Conservation (phyloP, 2,797 vertebrate genomes). For the Hydrophis major region DNA sequence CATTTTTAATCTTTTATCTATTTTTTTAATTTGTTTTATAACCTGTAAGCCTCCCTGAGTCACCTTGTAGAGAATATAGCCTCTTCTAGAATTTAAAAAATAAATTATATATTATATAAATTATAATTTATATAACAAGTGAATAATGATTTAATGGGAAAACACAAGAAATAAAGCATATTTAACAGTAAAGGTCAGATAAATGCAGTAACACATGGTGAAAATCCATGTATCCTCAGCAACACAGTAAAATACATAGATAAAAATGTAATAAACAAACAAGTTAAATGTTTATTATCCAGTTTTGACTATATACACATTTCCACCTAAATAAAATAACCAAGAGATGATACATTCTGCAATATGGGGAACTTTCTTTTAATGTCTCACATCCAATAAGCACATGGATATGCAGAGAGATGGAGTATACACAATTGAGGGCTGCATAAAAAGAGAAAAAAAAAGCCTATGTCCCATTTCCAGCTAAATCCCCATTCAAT, state of each 20-base stretch:
- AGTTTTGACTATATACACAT: not conserved
- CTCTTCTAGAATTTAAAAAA: too few species aligned
- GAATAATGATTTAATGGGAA: too few species aligned
- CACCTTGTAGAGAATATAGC: not conserved
- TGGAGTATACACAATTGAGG: slow-evolving; percentile 26
- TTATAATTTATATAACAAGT: too few species aligned
- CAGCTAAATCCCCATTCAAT: slow-evolving; percentile 75
- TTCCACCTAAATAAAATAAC: not conserved
- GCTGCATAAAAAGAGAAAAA: slow-evolving; percentile 15
- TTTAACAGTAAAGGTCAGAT: too few species aligned
- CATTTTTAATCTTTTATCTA: not conserved
- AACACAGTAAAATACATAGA: too few species aligned
- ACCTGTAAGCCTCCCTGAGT: not conserved
- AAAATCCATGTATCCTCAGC: too few species aligned
- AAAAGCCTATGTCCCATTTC: slow-evolving; percentile 67
- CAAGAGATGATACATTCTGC: slow-evolving; percentile 31
- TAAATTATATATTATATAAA: too few species aligned
- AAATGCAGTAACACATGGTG: too few species aligned
- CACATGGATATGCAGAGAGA: not conserved
- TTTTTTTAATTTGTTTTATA: not conserved
- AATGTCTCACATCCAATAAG: fast-evolving
- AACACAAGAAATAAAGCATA: too few species aligned
- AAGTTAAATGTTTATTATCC: not conserved
- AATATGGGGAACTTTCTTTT: slow-evolving; percentile 12
- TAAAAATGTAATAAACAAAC: not conserved